Evolutionary conservation across 30 jellyfish, hydroid and myxozoan genomes (phyloP).

Genomic region (Hydractinia echinata): DNA sequence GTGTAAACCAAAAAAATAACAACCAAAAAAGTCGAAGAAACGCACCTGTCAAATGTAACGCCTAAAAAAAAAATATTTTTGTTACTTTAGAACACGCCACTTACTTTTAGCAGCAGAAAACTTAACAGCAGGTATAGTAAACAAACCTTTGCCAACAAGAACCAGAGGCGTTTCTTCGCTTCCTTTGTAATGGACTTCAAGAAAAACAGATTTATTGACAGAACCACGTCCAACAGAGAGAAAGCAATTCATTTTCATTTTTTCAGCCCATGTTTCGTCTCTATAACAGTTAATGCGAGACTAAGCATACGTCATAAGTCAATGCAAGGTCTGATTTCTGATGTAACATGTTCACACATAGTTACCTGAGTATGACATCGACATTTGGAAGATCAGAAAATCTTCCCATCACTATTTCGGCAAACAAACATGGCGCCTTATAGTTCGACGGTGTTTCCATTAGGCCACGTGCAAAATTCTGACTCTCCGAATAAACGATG

Average conservation of each 20-base stretch:
- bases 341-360: neutral
- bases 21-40: conserved; percentile 1
- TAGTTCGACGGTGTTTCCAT: conserved; percentile 93
- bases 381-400: conserved; percentile 37
- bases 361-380: conserved; percentile 61
- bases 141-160: conserved; percentile 96
- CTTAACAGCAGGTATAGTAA: neutral
- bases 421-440: conserved; percentile 71
- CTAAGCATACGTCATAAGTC: too few species aligned
- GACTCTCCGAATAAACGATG: conserved; percentile 56
- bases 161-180: conserved; percentile 61
- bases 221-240: conserved; percentile 97
- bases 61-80: conserved; percentile 52
- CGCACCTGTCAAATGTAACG: conserved; percentile 85
- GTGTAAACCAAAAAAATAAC: too few species aligned
- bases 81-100: neutral
- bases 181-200: conserved; percentile 71
- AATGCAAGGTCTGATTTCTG: too few species aligned
- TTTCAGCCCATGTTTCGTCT: conserved; percentile 79
- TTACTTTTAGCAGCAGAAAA: neutral
- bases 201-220: conserved; percentile 62
- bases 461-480: conserved; percentile 76
- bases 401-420: conserved; percentile 47
- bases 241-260: conserved; percentile 84
- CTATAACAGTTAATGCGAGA: conserved; percentile 8